These are phyloP conservation scores for Nibea coibor DNA, from an alignment of 2,113 vertebrate species.

Conservation along the genomic window DNA sequence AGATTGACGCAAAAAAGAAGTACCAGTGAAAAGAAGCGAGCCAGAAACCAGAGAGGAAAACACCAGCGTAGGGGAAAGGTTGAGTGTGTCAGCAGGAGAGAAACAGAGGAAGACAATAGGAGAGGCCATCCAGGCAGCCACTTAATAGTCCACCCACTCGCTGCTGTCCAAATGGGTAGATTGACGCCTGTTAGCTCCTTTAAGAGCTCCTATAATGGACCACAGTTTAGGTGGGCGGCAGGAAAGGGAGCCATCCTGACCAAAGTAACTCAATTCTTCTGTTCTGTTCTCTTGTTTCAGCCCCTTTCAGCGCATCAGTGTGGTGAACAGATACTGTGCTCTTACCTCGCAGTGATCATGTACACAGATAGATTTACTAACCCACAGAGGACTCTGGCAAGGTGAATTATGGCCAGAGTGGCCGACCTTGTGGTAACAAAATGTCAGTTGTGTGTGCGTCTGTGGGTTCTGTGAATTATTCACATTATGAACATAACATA, in stretches of 20 bases:
- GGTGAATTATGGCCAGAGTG: slow-evolving; percentile 56
- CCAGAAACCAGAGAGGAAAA: background rate
- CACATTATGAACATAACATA: background rate
- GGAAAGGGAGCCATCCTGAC: slow-evolving; percentile 46
- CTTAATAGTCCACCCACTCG: slow-evolving; percentile 75
- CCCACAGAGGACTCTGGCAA: slow-evolving; percentile 49
- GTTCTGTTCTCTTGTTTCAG: slow-evolving; percentile 69
- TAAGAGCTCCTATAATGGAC: slow-evolving; percentile 74
- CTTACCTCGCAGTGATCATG: slow-evolving; percentile 49
- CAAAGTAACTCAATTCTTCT: slow-evolving; percentile 72
- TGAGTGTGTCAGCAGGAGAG: slow-evolving; percentile 39
- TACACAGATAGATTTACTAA: slow-evolving; percentile 53
- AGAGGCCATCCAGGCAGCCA: slow-evolving; percentile 59
- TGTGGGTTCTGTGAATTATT: slow-evolving; percentile 20
- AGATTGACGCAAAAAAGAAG: background rate
- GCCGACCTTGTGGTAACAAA: slow-evolving; percentile 41
- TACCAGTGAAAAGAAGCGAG: slow-evolving; percentile 1
- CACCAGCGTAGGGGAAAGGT: slow-evolving; percentile 31
- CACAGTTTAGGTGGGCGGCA: slow-evolving; percentile 51
- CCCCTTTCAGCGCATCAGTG: slow-evolving; percentile 43
- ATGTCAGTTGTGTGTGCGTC: slow-evolving; percentile 37
- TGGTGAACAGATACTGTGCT: slow-evolving; percentile 28
- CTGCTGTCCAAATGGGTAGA: slow-evolving; percentile 71
- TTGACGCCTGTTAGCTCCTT: slow-evolving; percentile 73
- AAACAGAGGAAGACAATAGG: slow-evolving; percentile 59